These are phyloP conservation scores for Delphinus delphis DNA, from an alignment of 2,113 vertebrate species.

Conservation along the genomic window DNA sequence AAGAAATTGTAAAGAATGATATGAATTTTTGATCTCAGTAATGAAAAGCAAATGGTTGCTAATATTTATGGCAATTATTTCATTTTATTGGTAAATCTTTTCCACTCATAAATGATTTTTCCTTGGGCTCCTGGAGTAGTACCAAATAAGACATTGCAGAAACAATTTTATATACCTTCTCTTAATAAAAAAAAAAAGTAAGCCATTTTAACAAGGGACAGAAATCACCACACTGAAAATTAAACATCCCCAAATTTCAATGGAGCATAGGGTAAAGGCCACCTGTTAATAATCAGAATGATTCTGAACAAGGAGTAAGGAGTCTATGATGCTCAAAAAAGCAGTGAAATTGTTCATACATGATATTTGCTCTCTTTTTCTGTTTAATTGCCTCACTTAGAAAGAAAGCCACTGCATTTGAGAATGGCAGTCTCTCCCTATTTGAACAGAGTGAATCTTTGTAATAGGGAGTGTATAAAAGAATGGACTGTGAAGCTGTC, in stretches of 20 bases:
- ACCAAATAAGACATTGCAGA: not conserved
- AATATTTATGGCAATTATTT: not conserved
- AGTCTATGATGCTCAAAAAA: not conserved
- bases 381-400: not conserved
- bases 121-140: not conserved
- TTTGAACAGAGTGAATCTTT: not conserved
- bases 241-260: not conserved
- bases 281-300: not conserved
- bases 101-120: not conserved
- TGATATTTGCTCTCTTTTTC: not conserved
- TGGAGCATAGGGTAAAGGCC: not conserved
- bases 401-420: not conserved
- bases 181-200: not conserved
- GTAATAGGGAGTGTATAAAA: not conserved
- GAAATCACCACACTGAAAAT: not conserved
- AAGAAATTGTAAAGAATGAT: not conserved
- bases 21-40: not conserved
- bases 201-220: not conserved
- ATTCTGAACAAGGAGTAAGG: conserved; percentile 7
- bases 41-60: conserved; percentile 12
- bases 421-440: not conserved
- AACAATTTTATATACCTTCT: not conserved
- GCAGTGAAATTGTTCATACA: not conserved
- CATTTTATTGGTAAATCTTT: not conserved
- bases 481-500: not conserved